Base-by-base conservation (phyloP, 2,888 invertebrate species). In the Acanthosepion lycidas region DNA sequence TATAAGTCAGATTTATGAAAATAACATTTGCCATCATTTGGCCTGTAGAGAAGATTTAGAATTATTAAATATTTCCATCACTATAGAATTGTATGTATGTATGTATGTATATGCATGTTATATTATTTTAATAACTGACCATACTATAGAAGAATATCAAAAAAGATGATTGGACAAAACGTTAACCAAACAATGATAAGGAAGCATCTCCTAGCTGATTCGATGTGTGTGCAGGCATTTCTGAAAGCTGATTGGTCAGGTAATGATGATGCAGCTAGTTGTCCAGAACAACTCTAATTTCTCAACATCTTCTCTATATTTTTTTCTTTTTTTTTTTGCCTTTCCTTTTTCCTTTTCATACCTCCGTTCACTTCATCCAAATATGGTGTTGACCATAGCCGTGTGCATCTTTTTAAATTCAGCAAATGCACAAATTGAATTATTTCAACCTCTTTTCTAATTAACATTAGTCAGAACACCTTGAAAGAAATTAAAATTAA, bases 61-160 rank as follows among this genome's bases (percentile, higher is more conserved):
- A 78, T 42, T 78, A 78, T 78, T 78, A 78, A 78, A 78, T 78
- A 78, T 78, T 78, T 78, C 78, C 18, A 15, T 78, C 12, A 15
- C 33, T 33, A 78, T 78, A 33, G 78, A 78, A 0, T n/a, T 78
- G n/a, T 33, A 33, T 78, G 78, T 78, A 78, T n/a, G 78, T 78
- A n/a, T 42, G 42, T 78, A 78, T 78, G n/a, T 78, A n/a, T 42
- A 3, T 42, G 42, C 15, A 78, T n/a, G 9, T 78, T 78, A 78
- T 78, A 78, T 78, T n/a, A 78, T n/a, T 78, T 78, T 78, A 78
- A 78, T 78, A 78, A 78, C n/a, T 78, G 78, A 78, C 78, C 78
- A 78, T 78, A 15, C 78, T n/a, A n/a, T 78, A 33, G 78, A 12
- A 78, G 78, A 78, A 78, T n/a, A 33, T 78, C n/a, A 78, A n/a